Evolutionary conservation across 2,888 invertebrate species (phyloP), one percentile per base, ranked within the genome.

Genomic region (Tolmerus cingulatus): DNA sequence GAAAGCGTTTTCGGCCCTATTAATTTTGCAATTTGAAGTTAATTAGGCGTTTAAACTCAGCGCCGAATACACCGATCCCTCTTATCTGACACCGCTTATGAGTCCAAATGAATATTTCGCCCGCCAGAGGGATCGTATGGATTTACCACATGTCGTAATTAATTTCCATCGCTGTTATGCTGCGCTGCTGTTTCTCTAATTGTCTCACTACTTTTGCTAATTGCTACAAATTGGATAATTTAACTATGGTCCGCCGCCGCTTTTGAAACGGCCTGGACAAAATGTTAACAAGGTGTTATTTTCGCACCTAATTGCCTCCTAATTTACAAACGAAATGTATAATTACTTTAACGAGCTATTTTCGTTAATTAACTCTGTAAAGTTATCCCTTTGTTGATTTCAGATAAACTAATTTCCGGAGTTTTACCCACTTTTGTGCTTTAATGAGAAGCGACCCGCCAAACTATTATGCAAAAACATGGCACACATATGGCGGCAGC

Each of bases 281-380:
- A 51, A 76, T 76, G 76, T 76, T 66, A 76, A 76, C 40, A 76
- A 40, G 76, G 76, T 76, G 76, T 76, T 76, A 76, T 76, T 76
- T 76, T 76, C 76, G 40, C 76, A 76, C 76, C 76, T 76, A 76
- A 34, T 76, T 76, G 76, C 40, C 37, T 30, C 76, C 76, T 34
- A 76, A 76, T 76, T 76, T 37, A 76, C 76, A 76, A 76, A 37
- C 40, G 34, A 76, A 76, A 19, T 76, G 76, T 34, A 76, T 76
- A 76, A 76, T 76, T 76, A 40, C 76, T 37, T 76, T 76, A 76
- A 76, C 40, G 76, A 37, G 76, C 40, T 34, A 76, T 76, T 34
- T 76, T 76, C 34, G 76, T 76, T 76, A 66, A 66, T 66, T 66
- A 66, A 27, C 66, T 66, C 23, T 66, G 27, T 12, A 66, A 66